Conservation (phyloP, 1,140 invertebrate genomes). For the Drosophila funebris region DNA sequence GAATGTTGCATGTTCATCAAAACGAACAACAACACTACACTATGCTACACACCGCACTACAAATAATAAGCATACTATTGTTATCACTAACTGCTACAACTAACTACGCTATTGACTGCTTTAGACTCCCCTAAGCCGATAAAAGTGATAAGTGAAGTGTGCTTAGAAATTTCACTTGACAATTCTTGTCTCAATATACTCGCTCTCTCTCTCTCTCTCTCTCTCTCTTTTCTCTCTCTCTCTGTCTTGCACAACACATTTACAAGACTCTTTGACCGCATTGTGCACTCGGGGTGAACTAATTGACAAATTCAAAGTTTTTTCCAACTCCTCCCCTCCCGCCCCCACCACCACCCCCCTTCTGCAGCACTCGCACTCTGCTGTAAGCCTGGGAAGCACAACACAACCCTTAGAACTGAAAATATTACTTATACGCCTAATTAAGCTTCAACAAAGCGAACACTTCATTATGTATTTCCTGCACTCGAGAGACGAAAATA, state of each 20-base stretch:
- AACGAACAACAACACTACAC: not conserved
- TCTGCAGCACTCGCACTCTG: too few relatives aligned
- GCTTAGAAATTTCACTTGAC: slow-evolving; percentile 11
- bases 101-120: too few relatives aligned
- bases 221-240: too few relatives aligned
- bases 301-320: slow-evolving; percentile 70
- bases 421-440: slow-evolving; percentile 82
- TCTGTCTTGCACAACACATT: not conserved
- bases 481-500: slow-evolving; percentile 41
- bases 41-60: too few relatives aligned
- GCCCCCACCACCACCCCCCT: not conserved
- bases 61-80: too few relatives aligned
- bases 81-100: too few relatives aligned
- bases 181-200: not conserved
- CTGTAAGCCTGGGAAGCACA: too few relatives aligned
- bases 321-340: slow-evolving; percentile 17
- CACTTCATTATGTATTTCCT: slow-evolving; percentile 81
- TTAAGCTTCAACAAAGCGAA: slow-evolving; percentile 78
- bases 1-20: not conserved
- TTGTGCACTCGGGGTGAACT: slow-evolving; percentile 74
- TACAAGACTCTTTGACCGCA: slow-evolving; percentile 42
- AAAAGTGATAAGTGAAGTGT: slow-evolving; percentile 41
- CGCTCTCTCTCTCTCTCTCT: too few relatives aligned
- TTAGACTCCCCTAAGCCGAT: too few relatives aligned
- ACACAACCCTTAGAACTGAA: slow-evolving; percentile 39